phyloP scores from a whole-genome alignment of 2,888 invertebrate genomes.

The Listrodromus nycthemerus region DNA sequence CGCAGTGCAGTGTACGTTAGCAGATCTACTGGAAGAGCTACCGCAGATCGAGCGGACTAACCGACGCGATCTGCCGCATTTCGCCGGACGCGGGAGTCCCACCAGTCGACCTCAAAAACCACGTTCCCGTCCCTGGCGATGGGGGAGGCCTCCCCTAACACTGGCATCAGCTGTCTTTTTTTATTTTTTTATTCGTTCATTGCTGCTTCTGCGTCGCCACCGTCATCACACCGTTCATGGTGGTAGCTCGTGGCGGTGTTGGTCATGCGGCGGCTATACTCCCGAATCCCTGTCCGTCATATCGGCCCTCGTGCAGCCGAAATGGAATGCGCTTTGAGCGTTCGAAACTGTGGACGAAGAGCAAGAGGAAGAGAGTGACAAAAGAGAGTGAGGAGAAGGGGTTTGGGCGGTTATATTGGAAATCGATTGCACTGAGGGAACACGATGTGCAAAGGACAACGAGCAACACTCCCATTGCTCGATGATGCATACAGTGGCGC shows the following conservation, averaged over 20 bases:
- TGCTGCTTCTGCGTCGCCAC: conserved; percentile 42
- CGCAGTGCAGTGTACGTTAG: conserved; percentile 9
- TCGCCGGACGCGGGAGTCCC: conserved; percentile 47
- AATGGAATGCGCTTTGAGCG: conserved; percentile 78
- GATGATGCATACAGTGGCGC: conserved; percentile 32
- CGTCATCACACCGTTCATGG: conserved; percentile 28
- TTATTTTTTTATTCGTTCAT: conserved; percentile 12
- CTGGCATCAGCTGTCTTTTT: conserved; percentile 21
- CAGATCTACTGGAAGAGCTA: conserved; percentile 18
- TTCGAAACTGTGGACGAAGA: conserved; percentile 69
- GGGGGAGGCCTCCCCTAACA: conserved; percentile 24
- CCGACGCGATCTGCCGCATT: conserved; percentile 57
- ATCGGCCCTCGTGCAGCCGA: conserved; percentile 68
- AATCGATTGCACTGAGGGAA: conserved; percentile 65
- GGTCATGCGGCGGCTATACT: conserved; percentile 26
- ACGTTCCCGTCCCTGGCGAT: conserved; percentile 50
- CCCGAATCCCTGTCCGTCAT: conserved; percentile 70
- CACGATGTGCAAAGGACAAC: conserved; percentile 50
- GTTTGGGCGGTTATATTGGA: conserved; percentile 62
- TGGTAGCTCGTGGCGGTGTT: conserved; percentile 58
- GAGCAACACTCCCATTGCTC: conserved; percentile 44
- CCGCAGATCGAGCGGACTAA: conserved; percentile 64
- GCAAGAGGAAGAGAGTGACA: conserved; percentile 35
- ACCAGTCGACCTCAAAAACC: conserved; percentile 65
- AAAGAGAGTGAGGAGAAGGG: conserved; percentile 23